Evolutionary conservation across 2,888 invertebrate species (phyloP).

Genomic region (Drosophila merina): DNA sequence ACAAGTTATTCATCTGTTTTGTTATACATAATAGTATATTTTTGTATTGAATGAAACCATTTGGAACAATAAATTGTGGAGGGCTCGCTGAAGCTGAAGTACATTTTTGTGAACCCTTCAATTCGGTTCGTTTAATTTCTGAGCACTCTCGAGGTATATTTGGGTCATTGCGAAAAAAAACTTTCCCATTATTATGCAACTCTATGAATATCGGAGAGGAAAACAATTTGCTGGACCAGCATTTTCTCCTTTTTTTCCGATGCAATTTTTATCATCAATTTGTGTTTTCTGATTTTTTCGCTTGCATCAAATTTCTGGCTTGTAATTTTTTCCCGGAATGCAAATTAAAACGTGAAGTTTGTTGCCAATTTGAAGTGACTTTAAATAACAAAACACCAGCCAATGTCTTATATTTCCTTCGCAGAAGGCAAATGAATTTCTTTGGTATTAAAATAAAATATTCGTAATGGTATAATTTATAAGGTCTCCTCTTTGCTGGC

Average conservation of each 20-base stretch:
- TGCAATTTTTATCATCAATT: conserved; percentile 52
- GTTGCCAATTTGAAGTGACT: conserved; percentile 73
- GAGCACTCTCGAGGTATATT: conserved; percentile 18
- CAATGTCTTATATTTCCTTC: conserved; percentile 56
- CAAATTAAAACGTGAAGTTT: conserved; percentile 57
- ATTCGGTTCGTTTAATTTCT: conserved; percentile 6
- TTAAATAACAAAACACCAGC: conserved; percentile 60
- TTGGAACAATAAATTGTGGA: not conserved
- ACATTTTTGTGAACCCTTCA: not conserved
- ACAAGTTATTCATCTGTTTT: not conserved
- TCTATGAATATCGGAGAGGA: conserved; percentile 47
- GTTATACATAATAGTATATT: not conserved
- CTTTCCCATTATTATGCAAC: conserved; percentile 28
- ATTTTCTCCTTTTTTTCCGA: conserved; percentile 24
- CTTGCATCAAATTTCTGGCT: conserved; percentile 48
- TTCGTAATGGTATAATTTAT: conserved; percentile 64
- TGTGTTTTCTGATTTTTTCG: conserved; percentile 18
- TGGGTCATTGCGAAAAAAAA: conserved; percentile 16
- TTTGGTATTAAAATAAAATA: conserved; percentile 23
- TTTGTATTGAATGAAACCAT: not conserved
- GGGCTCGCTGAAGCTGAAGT: not conserved
- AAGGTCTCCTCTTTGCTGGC: conserved; percentile 51
- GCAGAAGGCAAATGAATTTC: conserved; percentile 18
- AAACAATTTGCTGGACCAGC: conserved; percentile 46
- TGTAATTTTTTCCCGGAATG: conserved; percentile 50